A percentile compares a stretch with the other conserved stretches of the same genome.
These are phyloP conservation scores for Netelia virgata DNA, from an alignment of 2,888 invertebrate species.

Conservation along the genomic window DNA sequence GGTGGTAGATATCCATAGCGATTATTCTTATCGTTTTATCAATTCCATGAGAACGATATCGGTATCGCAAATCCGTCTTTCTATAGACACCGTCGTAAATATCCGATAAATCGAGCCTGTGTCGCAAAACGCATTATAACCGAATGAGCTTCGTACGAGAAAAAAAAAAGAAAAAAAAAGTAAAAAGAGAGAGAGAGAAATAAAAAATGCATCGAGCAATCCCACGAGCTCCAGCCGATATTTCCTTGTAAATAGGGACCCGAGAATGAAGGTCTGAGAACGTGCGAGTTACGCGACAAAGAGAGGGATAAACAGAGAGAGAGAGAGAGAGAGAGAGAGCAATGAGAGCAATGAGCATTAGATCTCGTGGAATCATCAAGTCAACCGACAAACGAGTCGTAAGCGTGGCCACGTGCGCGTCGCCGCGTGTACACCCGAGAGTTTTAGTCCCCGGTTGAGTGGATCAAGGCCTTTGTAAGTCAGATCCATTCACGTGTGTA, in stretches of 20 bases:
- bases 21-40: background rate
- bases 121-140: background rate
- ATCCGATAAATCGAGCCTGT: slow-evolving; percentile 12
- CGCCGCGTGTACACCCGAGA: slow-evolving; percentile 65
- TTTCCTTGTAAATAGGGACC: slow-evolving; percentile 65
- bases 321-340: slow-evolving; percentile 21
- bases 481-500: slow-evolving; percentile 68
- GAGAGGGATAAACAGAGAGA: slow-evolving; percentile 23
- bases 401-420: slow-evolving; percentile 67
- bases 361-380: slow-evolving; percentile 67
- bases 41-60: background rate
- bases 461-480: slow-evolving; percentile 67
- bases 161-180: background rate
- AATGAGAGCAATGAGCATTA: slow-evolving; percentile 50
- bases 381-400: slow-evolving; percentile 66
- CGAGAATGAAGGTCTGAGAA: slow-evolving; percentile 49
- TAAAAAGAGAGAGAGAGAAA: slow-evolving; percentile 9
- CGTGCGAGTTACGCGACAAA: slow-evolving; percentile 47
- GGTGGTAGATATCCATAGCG: slow-evolving; percentile 2
- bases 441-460: slow-evolving; percentile 54
- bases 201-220: slow-evolving; percentile 22
- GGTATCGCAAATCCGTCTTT: background rate
- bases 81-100: slow-evolving; percentile 3
- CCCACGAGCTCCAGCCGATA: slow-evolving; percentile 51
- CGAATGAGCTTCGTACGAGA: background rate